Conservation (phyloP, 2,113 vertebrate genomes). For the Campylorhamphus procurvoides region DNA sequence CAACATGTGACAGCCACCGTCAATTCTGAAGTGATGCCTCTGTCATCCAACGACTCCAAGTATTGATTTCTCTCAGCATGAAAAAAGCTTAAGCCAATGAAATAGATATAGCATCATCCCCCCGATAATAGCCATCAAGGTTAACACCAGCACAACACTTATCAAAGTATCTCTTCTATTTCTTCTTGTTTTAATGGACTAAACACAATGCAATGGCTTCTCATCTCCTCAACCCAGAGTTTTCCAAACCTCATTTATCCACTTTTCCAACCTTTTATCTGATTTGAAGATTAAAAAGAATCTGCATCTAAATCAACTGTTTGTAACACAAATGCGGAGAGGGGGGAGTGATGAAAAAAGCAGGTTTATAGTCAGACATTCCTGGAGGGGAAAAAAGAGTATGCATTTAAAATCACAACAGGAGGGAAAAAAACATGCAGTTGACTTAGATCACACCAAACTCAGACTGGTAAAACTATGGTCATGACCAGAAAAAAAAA, state of each 20-base stretch:
- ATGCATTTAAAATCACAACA: background rate
- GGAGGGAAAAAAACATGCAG: background rate
- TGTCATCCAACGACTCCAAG: conserved; percentile 86
- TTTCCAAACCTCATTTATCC: conserved; percentile 57
- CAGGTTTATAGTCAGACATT: background rate
- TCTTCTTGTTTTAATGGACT: conserved; percentile 88
- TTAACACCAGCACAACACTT: conserved; percentile 94
- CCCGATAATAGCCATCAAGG: conserved; percentile 89
- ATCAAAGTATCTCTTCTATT: conserved; percentile 89
- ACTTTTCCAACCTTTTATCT: conserved; percentile 66
- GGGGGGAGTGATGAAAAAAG: accelerated
- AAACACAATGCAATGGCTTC: conserved; percentile 80
- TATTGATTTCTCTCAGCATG: conserved; percentile 93
- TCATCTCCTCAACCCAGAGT: conserved; percentile 75
- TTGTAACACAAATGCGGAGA: background rate
- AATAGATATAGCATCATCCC: conserved; percentile 83
- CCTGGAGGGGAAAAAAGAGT: background rate
- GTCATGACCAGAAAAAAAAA: background rate
- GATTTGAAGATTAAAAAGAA: conserved; percentile 61
- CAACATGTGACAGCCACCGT: conserved; percentile 91
- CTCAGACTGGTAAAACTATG: background rate
- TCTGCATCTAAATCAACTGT: conserved; percentile 60
- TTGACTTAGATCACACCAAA: background rate
- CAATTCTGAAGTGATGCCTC: conserved; percentile 95
- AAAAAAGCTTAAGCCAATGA: conserved; percentile 86